A percentile compares a stretch with the other conserved stretches of the same genome.
These are phyloP conservation scores for Ophioninae sp. DNA, from an alignment of 2,888 invertebrate genomes.

Conservation along the genomic window DNA sequence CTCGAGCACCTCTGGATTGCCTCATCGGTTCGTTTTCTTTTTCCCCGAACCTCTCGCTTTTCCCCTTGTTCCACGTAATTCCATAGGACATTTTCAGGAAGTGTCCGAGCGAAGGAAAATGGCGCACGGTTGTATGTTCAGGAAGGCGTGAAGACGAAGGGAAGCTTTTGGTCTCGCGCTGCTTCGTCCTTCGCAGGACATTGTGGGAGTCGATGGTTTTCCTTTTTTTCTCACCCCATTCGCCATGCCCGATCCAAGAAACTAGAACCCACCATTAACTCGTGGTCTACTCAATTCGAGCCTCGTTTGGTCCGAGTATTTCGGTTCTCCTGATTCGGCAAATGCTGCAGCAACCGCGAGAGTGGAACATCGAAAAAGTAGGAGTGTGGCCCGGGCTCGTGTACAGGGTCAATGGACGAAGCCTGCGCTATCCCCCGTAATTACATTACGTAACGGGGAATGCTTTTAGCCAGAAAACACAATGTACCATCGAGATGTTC, in stretches of 20 bases:
- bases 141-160: conserved; percentile 26
- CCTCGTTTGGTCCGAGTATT: conserved; percentile 65
- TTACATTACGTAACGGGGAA: conserved; percentile 73
- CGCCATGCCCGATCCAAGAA: conserved; percentile 2
- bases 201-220: conserved; percentile 7
- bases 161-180: conserved; percentile 11
- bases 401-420: conserved; percentile 33
- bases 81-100: conserved; percentile 25
- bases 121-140: conserved; percentile 1
- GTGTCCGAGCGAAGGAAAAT: conserved; percentile 18
- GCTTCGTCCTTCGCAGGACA: neutral
- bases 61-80: conserved; percentile 6
- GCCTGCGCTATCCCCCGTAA: conserved; percentile 68
- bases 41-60: neutral
- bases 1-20: conserved; percentile 35
- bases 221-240: conserved; percentile 8
- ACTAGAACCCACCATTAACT: conserved; percentile 50
- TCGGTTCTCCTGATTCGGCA: conserved; percentile 42
- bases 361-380: conserved; percentile 18
- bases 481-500: conserved; percentile 30
- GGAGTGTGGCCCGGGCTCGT: conserved; percentile 21
- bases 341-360: conserved; percentile 7
- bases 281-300: conserved; percentile 64
- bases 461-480: conserved; percentile 74
- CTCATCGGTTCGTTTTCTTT: conserved; percentile 14